Conservation (phyloP, 2,888 invertebrate genomes). For the Tachina fera region DNA sequence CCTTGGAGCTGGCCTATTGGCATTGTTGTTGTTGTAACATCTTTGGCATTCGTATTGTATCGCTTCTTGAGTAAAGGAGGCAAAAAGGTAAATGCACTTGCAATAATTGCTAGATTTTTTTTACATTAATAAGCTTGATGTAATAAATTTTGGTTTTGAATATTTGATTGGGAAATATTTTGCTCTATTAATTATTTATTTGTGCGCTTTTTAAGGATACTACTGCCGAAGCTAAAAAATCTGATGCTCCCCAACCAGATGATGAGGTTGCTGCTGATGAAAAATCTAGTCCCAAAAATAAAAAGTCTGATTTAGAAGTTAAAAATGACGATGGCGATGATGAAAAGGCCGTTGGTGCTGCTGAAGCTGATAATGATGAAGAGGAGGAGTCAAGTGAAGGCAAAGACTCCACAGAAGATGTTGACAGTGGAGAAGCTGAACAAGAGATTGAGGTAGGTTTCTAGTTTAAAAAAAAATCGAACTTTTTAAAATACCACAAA, state of each 20-base stretch:
- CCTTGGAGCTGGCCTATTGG: slow-evolving; percentile 96
- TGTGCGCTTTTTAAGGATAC: slow-evolving; percentile 71
- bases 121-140: neutral
- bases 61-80: slow-evolving; percentile 85
- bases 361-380: slow-evolving; percentile 56
- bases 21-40: slow-evolving; percentile 89
- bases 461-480: neutral
- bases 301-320: slow-evolving; percentile 83
- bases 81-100: slow-evolving; percentile 82
- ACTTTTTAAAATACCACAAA: too few species aligned
- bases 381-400: slow-evolving; percentile 68
- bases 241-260: slow-evolving; percentile 87
- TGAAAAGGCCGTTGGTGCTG: slow-evolving; percentile 61
- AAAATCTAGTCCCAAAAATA: slow-evolving; percentile 79
- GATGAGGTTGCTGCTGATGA: slow-evolving; percentile 73
- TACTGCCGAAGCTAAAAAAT: slow-evolving; percentile 86
- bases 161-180: neutral
- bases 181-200: slow-evolving; percentile 1
- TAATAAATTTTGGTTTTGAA: neutral
- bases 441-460: slow-evolving; percentile 76
- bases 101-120: slow-evolving; percentile 44
- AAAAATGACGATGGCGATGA: slow-evolving; percentile 72
- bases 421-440: slow-evolving; percentile 74
- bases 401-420: slow-evolving; percentile 72
- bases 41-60: slow-evolving; percentile 91